Evolutionary conservation across 2,888 invertebrate species (phyloP).

Genomic region (Crossocerus cetratus): DNA sequence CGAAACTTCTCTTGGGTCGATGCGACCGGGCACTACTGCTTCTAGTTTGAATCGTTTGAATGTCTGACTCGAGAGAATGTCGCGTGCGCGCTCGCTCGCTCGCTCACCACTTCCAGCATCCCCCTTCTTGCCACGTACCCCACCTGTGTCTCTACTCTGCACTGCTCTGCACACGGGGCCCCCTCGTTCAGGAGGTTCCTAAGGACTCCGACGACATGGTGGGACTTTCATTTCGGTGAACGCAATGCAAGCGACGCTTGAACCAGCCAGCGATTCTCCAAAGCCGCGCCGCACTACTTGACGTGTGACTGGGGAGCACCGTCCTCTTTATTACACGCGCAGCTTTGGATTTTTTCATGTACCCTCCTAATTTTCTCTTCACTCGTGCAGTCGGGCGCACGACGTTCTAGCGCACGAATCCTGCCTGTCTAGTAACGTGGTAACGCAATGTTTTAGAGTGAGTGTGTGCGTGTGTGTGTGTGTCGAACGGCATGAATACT

Average conservation of each 20-base stretch:
- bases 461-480: too few species aligned
- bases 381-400: too few species aligned
- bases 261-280: background rate
- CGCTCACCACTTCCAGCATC: slow-evolving; percentile 57
- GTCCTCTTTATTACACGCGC: background rate
- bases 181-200: slow-evolving; percentile 35
- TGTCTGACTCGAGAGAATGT: slow-evolving; percentile 68
- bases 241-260: slow-evolving; percentile 24
- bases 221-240: slow-evolving; percentile 57
- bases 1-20: slow-evolving; percentile 37
- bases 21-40: slow-evolving; percentile 69
- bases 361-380: too few species aligned
- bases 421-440: too few species aligned
- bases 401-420: too few species aligned
- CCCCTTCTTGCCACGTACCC: slow-evolving; percentile 58
- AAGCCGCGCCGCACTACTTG: slow-evolving; percentile 22
- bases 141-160: slow-evolving; percentile 34
- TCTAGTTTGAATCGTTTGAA: slow-evolving; percentile 68
- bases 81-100: slow-evolving; percentile 52
- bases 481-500: too few species aligned
- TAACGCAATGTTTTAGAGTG: too few species aligned
- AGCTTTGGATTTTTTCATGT: too few species aligned
- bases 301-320: slow-evolving; percentile 15
- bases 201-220: slow-evolving; percentile 46
- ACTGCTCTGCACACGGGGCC: too few species aligned